Evolutionary conservation across 2,113 vertebrate species (phyloP), one percentile per base, ranked within the genome.

Genomic region (Centropus bengalensis): DNA sequence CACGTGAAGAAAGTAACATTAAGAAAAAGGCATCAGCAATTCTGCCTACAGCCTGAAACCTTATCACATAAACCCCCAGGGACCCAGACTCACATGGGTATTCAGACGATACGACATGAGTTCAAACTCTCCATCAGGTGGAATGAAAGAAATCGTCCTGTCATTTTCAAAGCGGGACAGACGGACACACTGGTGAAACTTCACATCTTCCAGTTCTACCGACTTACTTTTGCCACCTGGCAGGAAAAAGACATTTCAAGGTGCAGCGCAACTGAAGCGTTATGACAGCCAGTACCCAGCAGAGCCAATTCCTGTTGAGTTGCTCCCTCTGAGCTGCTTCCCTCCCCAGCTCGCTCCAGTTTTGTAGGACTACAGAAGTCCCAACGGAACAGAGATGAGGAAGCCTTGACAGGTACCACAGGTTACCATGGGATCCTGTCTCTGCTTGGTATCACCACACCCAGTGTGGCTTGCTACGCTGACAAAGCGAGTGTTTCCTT

Each of bases 61-160:
- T 4, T 12, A 1, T 17, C 23, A 11, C 2, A 12, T 7, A 2
- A 4, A 12, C 40, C 64, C 38, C 13, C 24, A 22, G 9, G 22
- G 2, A 42, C 3, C 6, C 64, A 67, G 49, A 97, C 98, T 98
- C 94, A 98, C 99, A 0, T 99, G 99, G 59, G 99, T 99, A 32
- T 99, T 99, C 12, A 99, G 98, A 10, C 99, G 98, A 70, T 99
- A 99, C 0, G 98, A 99, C 99, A 99, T 99, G 93, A 99, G 98
- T 75, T 99, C 99, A 88, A 99, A 99, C 97, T 99, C 99, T 28
- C 99, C 99, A 3, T 99, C 99, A 0, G 98, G 99, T 0, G 99
- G 99, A 40, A 99, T 99, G 96, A 99, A 99, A 70, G 99, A 99
- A 94, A 99, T 99, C 5, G 99, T 99, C 89, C 99, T 96, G 95